Base-by-base conservation (phyloP, 2,888 invertebrate genomes). In the Steinernema hermaphroditum region DNA sequence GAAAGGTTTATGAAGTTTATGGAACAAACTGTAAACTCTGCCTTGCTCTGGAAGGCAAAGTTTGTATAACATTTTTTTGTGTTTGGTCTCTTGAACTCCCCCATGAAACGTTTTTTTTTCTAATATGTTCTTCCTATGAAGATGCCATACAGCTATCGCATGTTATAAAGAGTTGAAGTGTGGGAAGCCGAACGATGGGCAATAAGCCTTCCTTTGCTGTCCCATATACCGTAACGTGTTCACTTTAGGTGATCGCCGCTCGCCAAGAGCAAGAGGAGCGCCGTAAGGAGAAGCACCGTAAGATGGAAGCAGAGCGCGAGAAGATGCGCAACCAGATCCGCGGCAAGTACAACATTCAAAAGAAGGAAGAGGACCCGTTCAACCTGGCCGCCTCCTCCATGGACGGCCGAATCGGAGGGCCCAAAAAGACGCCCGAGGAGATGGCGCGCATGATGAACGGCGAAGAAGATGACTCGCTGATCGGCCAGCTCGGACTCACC, bases 291-390 rank as follows among this genome's bases (percentile, higher is more conserved):
- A 98, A 98, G 89, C 97, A 98, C 89, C 92, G 96, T 87, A 96
- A 96, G 90, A 96, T 97, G 96, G 97, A 98, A 89, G 95, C 94
- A 87, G 97, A 98, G 89, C 90, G 98, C 82, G 98, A 98, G 90
- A 94, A 94, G 90, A 96, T 98, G 95, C 91, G 97, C 88, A 96
- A 96, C 90, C 95, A 94, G 89, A 97, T 98, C 89, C 91, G 98
- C 89, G 96, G 96, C 90, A 98, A 98, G 96, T 97, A 97, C 90
- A 96, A 96, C 90, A 95, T 98, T 90, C 94, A 94, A 89, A 97
- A 97, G 91, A 94, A 94, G 88, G 95, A 96, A 88, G 95, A 95
- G 86, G 69, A 46, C 24, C 57, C 71, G 62, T 62, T 81, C 49
- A 80, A 74, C 49, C 71, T 76, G 24, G 94, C 94, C 89, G 80